Percentiles rank a stretch among this genome's conserved stretches.
Conservation (phyloP, 2,797 vertebrate genomes). For the Schizopygopsis malacanthus region DNA sequence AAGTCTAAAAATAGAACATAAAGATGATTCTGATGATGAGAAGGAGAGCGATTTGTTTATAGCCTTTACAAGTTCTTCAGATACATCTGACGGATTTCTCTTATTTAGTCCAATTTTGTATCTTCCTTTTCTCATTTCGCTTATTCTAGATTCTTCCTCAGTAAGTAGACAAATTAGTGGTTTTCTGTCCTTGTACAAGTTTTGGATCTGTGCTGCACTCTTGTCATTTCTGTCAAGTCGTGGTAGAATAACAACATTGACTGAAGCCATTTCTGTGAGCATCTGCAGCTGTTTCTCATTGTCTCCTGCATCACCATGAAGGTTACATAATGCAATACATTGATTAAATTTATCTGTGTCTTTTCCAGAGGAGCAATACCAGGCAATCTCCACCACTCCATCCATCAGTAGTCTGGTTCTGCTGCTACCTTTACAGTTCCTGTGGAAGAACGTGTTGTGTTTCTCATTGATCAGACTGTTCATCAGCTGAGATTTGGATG, state of each 20-base stretch:
- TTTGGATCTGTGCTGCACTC: fast-evolving
- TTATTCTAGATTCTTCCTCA: constrained; percentile 43
- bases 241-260: constrained; percentile 3
- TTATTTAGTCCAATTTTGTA: constrained; percentile 72
- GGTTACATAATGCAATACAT: constrained; percentile 63
- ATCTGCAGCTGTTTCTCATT: constrained; percentile 67
- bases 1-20: too few species aligned
- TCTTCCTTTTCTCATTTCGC: neutral
- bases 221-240: neutral
- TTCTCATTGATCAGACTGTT: neutral
- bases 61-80: neutral
- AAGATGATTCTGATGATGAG: too few species aligned
- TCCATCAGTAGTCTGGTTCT: neutral
- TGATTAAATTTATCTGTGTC: constrained; percentile 66
- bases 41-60: too few species aligned
- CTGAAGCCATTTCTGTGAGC: constrained; percentile 69
- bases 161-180: constrained; percentile 71
- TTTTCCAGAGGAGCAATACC: neutral
- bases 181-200: neutral
- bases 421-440: neutral
- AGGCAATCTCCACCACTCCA: constrained; percentile 21
- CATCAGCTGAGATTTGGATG: constrained; percentile 6
- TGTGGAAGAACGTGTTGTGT: constrained; percentile 14
- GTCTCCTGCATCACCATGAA: constrained; percentile 71
- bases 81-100: constrained; percentile 72